Base-by-base conservation (phyloP, 2,888 invertebrate species). In the Aethes cnicana region DNA sequence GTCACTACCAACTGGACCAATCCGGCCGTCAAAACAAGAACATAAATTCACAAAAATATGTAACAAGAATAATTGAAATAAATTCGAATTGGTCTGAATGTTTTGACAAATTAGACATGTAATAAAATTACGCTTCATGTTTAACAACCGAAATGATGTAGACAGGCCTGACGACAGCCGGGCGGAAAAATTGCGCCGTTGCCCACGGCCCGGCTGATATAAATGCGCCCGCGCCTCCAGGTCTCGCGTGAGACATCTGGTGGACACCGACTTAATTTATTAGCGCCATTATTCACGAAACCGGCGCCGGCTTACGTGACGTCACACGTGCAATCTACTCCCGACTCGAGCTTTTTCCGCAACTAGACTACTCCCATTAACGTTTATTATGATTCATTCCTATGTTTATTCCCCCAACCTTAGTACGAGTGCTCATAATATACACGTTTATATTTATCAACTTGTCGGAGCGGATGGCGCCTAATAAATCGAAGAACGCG, bases 251-350 rank as follows among this genome's bases (percentile, higher is more conserved):
- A 71, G 72, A 69, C 70, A 77, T 74, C 68, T 76, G 74, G n/a
- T n/a, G n/a, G 78, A 74, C 70, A 64, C 60, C 59, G 48, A 64
- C 59, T 62, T 72, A 75, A 81, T 80, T 77, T 77, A 81, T 80
- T 54, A 61, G 49, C 42, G 55, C 63, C 63, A 77, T 80, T 80
- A 77, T 68, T 78, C 65, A 73, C 52, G 37, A 46, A 43, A 58
- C 63, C 61, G 61, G 62, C 66, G 62, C 59, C 59, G 54, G 53
- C 36, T 47, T 14, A 43, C 46, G 48, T 73, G 70, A 72, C 68
- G 70, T 72, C 73, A 74, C 59, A 47, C 37, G 55, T 59, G 62
- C 61, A 69, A 63, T 63, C n/a, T 59, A 68, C 63, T 63, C 64
- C 54, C 43, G 28, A 50, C 54, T 50, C 30, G 47, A 62, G 59